Conservation (phyloP, 2,888 invertebrate species). For the Aleiodes leptofemur region DNA sequence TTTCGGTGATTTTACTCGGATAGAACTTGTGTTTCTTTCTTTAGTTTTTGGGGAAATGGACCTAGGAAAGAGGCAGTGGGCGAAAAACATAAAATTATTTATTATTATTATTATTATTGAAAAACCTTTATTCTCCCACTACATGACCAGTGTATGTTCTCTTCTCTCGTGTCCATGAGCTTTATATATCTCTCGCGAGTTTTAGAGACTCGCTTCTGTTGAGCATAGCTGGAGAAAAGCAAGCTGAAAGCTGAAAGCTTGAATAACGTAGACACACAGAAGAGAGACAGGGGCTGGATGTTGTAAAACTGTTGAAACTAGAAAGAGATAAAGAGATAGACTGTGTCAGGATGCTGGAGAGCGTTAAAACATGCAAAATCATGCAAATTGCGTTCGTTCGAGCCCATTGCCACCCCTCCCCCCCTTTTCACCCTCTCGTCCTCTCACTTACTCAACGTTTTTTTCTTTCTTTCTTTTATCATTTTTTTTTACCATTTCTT, state of each 20-base stretch:
- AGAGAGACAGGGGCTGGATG: not conserved
- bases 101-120: slow-evolving; percentile 20
- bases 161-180: slow-evolving; percentile 49
- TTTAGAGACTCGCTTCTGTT: slow-evolving; percentile 8
- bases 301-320: slow-evolving; percentile 47
- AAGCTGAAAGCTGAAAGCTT: slow-evolving; percentile 41
- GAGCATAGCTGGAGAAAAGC: slow-evolving; percentile 55
- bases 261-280: slow-evolving; percentile 57
- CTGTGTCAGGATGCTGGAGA: slow-evolving; percentile 46
- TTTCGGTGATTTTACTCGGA: too few relatives aligned
- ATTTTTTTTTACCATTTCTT: slow-evolving; percentile 56
- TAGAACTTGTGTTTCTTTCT: too few relatives aligned
- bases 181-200: slow-evolving; percentile 47
- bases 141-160: slow-evolving; percentile 41
- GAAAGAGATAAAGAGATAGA: slow-evolving; percentile 38
- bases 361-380: slow-evolving; percentile 74
- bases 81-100: too few relatives aligned
- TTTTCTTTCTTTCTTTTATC: not conserved
- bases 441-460: slow-evolving; percentile 48
- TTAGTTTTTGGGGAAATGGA: too few relatives aligned
- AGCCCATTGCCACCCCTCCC: slow-evolving; percentile 61
- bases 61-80: too few relatives aligned
- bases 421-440: slow-evolving; percentile 55
- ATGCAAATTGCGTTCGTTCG: slow-evolving; percentile 74
- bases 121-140: slow-evolving; percentile 50